Percentiles rank a stretch among this genome's conserved stretches.
These are phyloP conservation scores for Linurgus olivaceus DNA, from an alignment of 2,797 vertebrate genomes.

Conservation along the genomic window DNA sequence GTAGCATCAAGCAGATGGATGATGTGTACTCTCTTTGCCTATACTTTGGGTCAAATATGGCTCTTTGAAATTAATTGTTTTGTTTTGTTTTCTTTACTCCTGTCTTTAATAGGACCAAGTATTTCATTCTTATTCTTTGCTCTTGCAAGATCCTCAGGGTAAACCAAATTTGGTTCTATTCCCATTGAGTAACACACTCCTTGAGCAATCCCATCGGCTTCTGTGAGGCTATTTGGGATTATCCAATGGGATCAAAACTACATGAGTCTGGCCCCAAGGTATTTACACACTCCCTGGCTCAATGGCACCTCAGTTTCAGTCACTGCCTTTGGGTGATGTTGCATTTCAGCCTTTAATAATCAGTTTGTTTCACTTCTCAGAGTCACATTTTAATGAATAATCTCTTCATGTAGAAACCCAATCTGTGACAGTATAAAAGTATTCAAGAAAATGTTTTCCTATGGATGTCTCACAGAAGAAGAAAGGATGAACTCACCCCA, in stretches of 20 bases:
- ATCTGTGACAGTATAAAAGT: neutral
- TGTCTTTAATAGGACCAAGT: conserved; percentile 9
- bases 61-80: conserved; percentile 45
- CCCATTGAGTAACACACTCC: conserved; percentile 23
- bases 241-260: conserved; percentile 49
- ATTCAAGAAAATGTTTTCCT: neutral
- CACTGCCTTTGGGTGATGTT: conserved; percentile 32
- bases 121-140: neutral
- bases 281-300: conserved; percentile 3
- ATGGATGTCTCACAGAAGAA: neutral
- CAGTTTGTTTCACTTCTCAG: conserved; percentile 15
- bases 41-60: neutral
- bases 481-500: conserved; percentile 26
- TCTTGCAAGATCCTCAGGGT: conserved; percentile 23
- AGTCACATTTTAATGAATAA: conserved; percentile 24
- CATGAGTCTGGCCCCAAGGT: conserved; percentile 49
- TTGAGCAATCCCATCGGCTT: conserved; percentile 38
- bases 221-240: conserved; percentile 5
- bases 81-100: conserved; percentile 32
- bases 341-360: conserved; percentile 50
- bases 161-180: conserved; percentile 47
- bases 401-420: conserved; percentile 11
- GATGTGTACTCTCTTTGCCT: neutral
- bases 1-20: neutral
- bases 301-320: conserved; percentile 18